Evolutionary conservation across 2,797 vertebrate genomes (phyloP).

Genomic region (Catamblyrhynchus diadema): DNA sequence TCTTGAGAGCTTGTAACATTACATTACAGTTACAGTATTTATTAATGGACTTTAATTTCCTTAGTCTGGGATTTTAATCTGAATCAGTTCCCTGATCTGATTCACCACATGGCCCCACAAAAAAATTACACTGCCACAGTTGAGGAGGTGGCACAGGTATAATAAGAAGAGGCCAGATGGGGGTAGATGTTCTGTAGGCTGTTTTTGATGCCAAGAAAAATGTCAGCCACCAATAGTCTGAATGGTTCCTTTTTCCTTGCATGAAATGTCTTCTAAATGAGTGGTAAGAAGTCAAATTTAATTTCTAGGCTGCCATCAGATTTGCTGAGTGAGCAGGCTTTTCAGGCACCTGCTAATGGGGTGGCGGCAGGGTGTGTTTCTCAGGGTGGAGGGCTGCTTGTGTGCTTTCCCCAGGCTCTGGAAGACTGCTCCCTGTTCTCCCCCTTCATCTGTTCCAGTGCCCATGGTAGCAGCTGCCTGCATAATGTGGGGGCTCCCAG

Average conservation of each 20-base stretch:
- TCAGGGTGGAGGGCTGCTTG: rapidly evolving
- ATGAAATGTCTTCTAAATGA: not conserved
- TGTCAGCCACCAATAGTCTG: not conserved
- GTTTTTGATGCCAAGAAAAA: slow-evolving; percentile 7
- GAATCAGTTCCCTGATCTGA: not conserved
- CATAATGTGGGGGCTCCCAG: not conserved
- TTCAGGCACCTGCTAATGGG: not conserved
- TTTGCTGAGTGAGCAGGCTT: not conserved
- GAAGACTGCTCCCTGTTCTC: not conserved
- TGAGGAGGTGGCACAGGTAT: not conserved
- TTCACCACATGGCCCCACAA: slow-evolving; percentile 25
- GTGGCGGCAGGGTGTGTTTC: not conserved
- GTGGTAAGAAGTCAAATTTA: not conserved
- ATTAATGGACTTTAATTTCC: slow-evolving; percentile 52
- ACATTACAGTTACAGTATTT: slow-evolving; percentile 2
- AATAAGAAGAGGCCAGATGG: not conserved
- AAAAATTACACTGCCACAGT: not conserved
- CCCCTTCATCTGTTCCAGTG: rapidly evolving
- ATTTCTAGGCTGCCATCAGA: not conserved
- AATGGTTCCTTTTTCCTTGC: not conserved
- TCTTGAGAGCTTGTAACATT: not conserved
- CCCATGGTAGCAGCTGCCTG: not conserved
- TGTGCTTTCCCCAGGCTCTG: not conserved
- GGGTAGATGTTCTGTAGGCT: not conserved
- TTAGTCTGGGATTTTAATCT: slow-evolving; percentile 48